Evolutionary conservation across 1,140 invertebrate genomes (phyloP), one percentile per base, ranked within the genome.

Genomic region (Hesperophylax magnus): DNA sequence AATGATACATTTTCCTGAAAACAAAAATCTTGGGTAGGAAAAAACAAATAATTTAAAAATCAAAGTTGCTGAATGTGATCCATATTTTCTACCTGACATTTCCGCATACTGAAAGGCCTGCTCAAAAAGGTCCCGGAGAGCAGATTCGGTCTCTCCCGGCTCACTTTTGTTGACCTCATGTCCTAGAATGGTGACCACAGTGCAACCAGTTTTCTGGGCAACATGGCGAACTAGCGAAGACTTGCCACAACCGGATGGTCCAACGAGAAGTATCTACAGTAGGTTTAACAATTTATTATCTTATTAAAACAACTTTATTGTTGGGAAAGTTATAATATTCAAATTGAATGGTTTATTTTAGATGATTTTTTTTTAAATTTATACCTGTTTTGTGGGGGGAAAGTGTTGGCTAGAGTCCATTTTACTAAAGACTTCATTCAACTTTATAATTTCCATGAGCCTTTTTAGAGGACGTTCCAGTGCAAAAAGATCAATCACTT

Each of bases 61-160:
- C 4, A 34, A 34, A 34, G 8, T 34, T 34, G 34, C 34, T 34
- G 8, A 34, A 34, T 8, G 7, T 34, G 8, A 8, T 7, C 27
- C 1, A 34, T 8, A 8, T 34, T 34, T 11, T 3, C 15, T 78
- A 84, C 83, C 83, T 60, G 60, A 67, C 69, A 85, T 84, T 53
- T 85, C 76, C 14, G 85, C 80, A 80, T 88, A 87, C 17, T 79
- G 75, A 65, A 85, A 71, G 9, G 88, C 89, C 54, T 87, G 82
- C 3, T 87, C 76, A 81, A 91, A 91, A 27, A 89, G 85, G 54
- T 84, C 84, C 5, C 86, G 82, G 7, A 91, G 79, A 20, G 84
- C 80, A 8, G 81, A 71, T 85, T 91, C 90, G 5, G 89, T 87
- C 83, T 88, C 88, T 15, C 90, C 91, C 3, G 90, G 89, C 27